Percentiles rank a stretch among this genome's conserved stretches.
phyloP scores from a whole-genome alignment of 2,797 vertebrate species.

The Pseudotriccus pelzelni region DNA sequence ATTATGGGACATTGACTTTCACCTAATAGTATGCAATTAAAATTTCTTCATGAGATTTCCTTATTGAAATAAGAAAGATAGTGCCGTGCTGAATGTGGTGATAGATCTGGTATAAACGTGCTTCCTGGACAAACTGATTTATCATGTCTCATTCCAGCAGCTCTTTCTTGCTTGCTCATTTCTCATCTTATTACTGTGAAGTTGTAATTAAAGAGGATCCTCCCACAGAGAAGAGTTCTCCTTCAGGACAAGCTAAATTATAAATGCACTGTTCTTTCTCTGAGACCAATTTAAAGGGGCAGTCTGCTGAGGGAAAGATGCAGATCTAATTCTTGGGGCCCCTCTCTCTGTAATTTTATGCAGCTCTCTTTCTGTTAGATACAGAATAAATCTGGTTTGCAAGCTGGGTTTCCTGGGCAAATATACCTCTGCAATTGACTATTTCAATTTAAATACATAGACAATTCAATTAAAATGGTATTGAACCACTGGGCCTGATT shows the following conservation, averaged over 20 bases:
- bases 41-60: constrained; percentile 76
- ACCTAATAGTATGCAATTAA: constrained; percentile 80
- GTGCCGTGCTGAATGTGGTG: constrained; percentile 61
- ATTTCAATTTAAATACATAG: constrained; percentile 59
- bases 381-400: constrained; percentile 37
- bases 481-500: constrained; percentile 48
- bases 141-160: constrained; percentile 73
- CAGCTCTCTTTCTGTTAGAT: constrained; percentile 19
- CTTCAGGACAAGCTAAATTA: constrained; percentile 73
- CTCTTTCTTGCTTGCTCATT: constrained; percentile 71
- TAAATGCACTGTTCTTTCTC: constrained; percentile 65
- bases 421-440: constrained; percentile 36
- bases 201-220: constrained; percentile 79
- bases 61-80: constrained; percentile 77
- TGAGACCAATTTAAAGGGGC: constrained; percentile 46
- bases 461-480: constrained; percentile 61
- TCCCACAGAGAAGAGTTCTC: constrained; percentile 71
- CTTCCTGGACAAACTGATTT: constrained; percentile 69
- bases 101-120: constrained; percentile 75
- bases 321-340: constrained; percentile 12
- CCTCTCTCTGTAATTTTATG: constrained; percentile 21
- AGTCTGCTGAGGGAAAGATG: constrained; percentile 11
- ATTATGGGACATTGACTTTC: constrained; percentile 78
- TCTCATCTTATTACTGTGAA: constrained; percentile 77
- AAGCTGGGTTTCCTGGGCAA: constrained; percentile 7